Conservation (phyloP, 2,113 vertebrate species). For the Casuarius casuarius region DNA sequence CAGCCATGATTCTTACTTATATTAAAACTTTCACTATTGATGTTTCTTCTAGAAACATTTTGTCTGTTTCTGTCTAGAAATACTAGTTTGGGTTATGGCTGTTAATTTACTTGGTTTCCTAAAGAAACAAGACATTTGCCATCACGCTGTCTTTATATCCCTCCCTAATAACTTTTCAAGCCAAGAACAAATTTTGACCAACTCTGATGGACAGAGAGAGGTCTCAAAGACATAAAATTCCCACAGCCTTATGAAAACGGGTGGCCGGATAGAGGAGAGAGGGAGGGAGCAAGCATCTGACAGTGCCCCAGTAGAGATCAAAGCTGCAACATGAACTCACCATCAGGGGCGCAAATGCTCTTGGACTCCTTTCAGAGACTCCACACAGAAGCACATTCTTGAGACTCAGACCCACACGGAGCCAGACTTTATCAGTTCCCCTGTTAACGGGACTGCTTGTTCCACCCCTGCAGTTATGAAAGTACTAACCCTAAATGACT, state of each 20-base stretch:
- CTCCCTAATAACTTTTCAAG: not conserved
- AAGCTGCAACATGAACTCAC: not conserved
- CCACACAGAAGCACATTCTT: slow-evolving; percentile 14
- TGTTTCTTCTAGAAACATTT: not conserved
- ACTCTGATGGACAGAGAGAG: not conserved
- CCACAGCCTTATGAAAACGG: not conserved
- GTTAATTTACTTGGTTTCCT: not conserved
- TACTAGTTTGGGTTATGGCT: not conserved
- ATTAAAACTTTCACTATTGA: not conserved
- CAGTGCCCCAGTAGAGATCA: not conserved
- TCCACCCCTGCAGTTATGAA: not conserved
- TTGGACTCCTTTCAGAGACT: slow-evolving; percentile 21
- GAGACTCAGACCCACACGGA: not conserved
- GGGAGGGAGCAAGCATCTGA: not conserved
- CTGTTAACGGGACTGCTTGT: not conserved
- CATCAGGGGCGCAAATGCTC: not conserved
- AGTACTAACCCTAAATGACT: not conserved
- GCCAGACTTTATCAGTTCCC: not conserved
- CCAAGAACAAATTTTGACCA: not conserved
- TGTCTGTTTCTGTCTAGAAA: not conserved
- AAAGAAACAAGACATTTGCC: not conserved
- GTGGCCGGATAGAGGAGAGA: not conserved
- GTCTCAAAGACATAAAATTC: not conserved
- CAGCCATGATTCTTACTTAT: not conserved
- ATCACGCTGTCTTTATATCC: not conserved